Evolutionary conservation across 1,140 invertebrate genomes (phyloP).

Genomic region (Plectrocnemia conspersa): DNA sequence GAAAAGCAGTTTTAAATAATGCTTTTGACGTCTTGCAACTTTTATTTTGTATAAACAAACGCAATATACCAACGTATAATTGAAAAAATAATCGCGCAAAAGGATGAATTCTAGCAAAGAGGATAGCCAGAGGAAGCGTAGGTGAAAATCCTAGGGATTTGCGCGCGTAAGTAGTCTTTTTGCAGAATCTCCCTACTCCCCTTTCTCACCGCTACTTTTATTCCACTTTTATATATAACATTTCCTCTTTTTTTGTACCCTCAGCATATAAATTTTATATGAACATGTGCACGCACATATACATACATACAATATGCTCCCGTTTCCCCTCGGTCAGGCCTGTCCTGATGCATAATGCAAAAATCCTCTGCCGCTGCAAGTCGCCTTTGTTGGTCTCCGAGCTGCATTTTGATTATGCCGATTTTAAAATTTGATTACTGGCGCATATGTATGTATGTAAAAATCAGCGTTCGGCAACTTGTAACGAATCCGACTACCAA

Average conservation of each 20-base stretch:
- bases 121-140: too few relatives aligned
- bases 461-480: slow-evolving; percentile 24
- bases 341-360: slow-evolving; percentile 31
- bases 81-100: too few relatives aligned
- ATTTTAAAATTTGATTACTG: slow-evolving; percentile 35
- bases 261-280: slow-evolving; percentile 11
- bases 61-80: too few relatives aligned
- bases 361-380: slow-evolving; percentile 10
- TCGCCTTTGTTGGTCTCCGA: slow-evolving; percentile 4
- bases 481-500: slow-evolving; percentile 16
- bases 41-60: too few relatives aligned
- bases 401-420: slow-evolving; percentile 29
- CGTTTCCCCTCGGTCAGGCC: slow-evolving; percentile 11
- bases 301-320: not conserved
- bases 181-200: too few relatives aligned
- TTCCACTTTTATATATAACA: not conserved
- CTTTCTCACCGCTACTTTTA: not conserved
- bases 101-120: too few relatives aligned
- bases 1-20: too few relatives aligned
- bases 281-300: slow-evolving; percentile 2
- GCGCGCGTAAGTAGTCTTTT: too few relatives aligned
- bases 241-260: not conserved
- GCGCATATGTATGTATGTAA: slow-evolving; percentile 33
- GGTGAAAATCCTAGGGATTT: too few relatives aligned
- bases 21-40: too few relatives aligned